Evolutionary conservation across 1,140 invertebrate genomes (phyloP).

Genomic region (Drosophila kepulauana): DNA sequence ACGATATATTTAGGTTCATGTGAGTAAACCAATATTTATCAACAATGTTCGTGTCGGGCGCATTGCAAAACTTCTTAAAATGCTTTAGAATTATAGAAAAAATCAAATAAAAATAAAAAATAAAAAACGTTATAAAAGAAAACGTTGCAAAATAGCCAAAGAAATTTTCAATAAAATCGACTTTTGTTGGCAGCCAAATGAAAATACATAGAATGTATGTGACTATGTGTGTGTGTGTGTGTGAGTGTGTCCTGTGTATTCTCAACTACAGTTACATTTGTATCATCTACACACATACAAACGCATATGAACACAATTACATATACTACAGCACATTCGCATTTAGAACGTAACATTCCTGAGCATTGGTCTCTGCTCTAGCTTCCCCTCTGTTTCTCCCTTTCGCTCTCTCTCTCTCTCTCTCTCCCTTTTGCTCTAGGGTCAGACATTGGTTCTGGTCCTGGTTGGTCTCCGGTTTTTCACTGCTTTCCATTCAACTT

Average conservation of each 20-base stretch:
- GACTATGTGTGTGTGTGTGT: constrained; percentile 6
- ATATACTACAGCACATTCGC: constrained; percentile 58
- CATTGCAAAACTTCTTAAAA: constrained; percentile 78
- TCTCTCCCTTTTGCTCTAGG: constrained; percentile 17
- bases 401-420: background rate
- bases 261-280: constrained; percentile 20
- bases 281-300: constrained; percentile 26
- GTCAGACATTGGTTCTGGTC: constrained; percentile 18
- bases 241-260: constrained; percentile 33
- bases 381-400: background rate
- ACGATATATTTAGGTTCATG: constrained; percentile 15
- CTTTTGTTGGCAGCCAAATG: constrained; percentile 78
- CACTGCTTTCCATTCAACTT: constrained; percentile 50
- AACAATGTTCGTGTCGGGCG: constrained; percentile 75
- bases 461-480: constrained; percentile 39
- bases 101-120: constrained; percentile 63
- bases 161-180: constrained; percentile 71
- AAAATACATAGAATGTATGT: constrained; percentile 50
- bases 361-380: constrained; percentile 57
- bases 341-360: constrained; percentile 73
- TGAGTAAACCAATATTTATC: constrained; percentile 78
- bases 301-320: constrained; percentile 45
- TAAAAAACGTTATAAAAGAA: constrained; percentile 57
- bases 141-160: constrained; percentile 55
- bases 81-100: constrained; percentile 74